phyloP scores from a whole-genome alignment of 2,113 vertebrate genomes.

The Crocuta crocuta region DNA sequence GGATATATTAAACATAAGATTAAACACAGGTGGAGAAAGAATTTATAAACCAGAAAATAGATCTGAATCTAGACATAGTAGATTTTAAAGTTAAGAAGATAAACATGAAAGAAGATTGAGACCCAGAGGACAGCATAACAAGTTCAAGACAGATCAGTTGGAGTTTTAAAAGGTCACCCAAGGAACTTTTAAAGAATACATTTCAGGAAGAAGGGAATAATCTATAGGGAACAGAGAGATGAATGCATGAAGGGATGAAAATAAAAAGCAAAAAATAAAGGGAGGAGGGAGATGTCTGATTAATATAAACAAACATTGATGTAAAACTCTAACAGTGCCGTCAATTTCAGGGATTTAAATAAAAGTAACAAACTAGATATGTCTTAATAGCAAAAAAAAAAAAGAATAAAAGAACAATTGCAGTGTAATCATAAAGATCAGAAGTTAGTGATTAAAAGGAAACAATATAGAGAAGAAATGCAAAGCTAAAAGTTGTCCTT shows the following conservation, averaged over 20 bases:
- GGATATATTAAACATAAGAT: not conserved
- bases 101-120: not conserved
- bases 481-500: not conserved
- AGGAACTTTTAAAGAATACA: not conserved
- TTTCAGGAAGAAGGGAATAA: not conserved
- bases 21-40: not conserved
- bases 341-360: not conserved
- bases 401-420: not conserved
- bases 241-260: not conserved
- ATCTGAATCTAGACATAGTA: not conserved
- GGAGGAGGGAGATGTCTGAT: not conserved
- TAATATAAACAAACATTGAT: not conserved
- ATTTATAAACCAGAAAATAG: not conserved
- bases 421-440: not conserved
- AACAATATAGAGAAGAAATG: not conserved
- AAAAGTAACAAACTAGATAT: not conserved
- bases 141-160: not conserved
- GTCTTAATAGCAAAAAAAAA: not conserved
- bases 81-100: not conserved
- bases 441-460: not conserved
- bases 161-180: not conserved
- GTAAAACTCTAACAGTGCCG: not conserved
- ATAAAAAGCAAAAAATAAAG: not conserved
- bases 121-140: not conserved
- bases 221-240: not conserved